Evolutionary conservation across 2,797 vertebrate species (phyloP).

Genomic region (Lindbergichthys nudifrons): DNA sequence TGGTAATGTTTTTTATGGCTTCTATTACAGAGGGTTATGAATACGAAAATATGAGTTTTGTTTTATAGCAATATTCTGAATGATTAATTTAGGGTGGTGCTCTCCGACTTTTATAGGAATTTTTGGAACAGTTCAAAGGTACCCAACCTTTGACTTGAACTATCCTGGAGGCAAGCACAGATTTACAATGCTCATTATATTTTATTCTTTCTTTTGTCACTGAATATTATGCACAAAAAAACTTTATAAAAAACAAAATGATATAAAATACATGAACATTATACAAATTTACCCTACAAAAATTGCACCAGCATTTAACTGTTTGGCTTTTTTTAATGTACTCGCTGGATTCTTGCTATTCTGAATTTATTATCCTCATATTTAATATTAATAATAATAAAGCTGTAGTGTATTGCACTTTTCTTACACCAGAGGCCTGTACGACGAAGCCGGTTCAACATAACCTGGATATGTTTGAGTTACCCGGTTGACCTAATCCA

Average conservation of each 20-base stretch:
- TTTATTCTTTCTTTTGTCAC: neutral
- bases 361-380: too few relatives aligned
- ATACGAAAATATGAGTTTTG: slow-evolving; percentile 1
- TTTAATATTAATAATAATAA: too few relatives aligned
- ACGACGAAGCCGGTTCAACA: too few relatives aligned
- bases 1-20: slow-evolving; percentile 23
- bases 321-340: too few relatives aligned
- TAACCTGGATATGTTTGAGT: too few relatives aligned
- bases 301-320: too few relatives aligned
- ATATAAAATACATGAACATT: neutral
- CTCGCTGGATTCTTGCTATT: too few relatives aligned
- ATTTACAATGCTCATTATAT: neutral
- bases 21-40: slow-evolving; percentile 27
- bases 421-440: too few relatives aligned
- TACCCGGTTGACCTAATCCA: too few relatives aligned
- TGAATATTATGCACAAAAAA: neutral
- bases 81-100: slow-evolving; percentile 13
- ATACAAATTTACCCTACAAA: neutral
- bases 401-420: too few relatives aligned
- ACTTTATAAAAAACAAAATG: neutral
- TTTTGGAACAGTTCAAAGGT: slow-evolving; percentile 6
- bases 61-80: slow-evolving; percentile 27
- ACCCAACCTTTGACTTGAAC: neutral
- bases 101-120: neutral
- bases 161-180: neutral